Conservation (phyloP, 2,888 invertebrate genomes). For the Eurytoma adleriae region DNA sequence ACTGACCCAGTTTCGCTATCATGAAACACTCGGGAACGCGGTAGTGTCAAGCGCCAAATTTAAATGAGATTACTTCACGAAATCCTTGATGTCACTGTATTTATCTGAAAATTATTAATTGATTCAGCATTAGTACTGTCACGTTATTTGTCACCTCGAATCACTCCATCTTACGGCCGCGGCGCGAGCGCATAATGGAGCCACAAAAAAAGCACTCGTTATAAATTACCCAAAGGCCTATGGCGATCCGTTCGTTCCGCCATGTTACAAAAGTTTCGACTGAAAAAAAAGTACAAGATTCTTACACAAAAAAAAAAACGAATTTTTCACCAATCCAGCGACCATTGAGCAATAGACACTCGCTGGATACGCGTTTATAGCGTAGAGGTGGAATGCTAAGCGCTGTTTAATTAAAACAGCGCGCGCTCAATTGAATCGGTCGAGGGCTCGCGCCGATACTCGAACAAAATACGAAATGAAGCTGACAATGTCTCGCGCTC, state of each 20-base stretch:
- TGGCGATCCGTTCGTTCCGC: no score
- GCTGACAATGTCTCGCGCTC: conserved; percentile 37
- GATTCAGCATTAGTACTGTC: no score
- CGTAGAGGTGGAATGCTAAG: background rate
- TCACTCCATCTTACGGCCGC: no score
- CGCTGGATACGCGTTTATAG: no score
- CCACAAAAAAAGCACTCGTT: no score
- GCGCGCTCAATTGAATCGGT: conserved; percentile 21
- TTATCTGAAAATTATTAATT: no score
- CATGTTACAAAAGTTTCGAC: no score
- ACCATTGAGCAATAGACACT: conserved; percentile 1
- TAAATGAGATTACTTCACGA: conserved; percentile 16
- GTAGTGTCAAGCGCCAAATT: conserved; percentile 16
- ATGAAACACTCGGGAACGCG: conserved; percentile 21
- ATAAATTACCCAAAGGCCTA: no score
- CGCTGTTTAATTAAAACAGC: conserved; percentile 34
- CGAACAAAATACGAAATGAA: conserved; percentile 53
- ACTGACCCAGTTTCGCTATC: conserved; percentile 37
- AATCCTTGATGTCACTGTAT: background rate
- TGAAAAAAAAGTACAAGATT: no score
- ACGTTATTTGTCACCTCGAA: no score
- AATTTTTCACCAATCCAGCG: background rate
- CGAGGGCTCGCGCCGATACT: conserved; percentile 11
- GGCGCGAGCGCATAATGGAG: no score
- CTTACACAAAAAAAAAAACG: no score